A percentile compares a stretch with the other conserved stretches of the same genome.
Conservation (phyloP, 1,140 invertebrate genomes). For the Euschistus heros region DNA sequence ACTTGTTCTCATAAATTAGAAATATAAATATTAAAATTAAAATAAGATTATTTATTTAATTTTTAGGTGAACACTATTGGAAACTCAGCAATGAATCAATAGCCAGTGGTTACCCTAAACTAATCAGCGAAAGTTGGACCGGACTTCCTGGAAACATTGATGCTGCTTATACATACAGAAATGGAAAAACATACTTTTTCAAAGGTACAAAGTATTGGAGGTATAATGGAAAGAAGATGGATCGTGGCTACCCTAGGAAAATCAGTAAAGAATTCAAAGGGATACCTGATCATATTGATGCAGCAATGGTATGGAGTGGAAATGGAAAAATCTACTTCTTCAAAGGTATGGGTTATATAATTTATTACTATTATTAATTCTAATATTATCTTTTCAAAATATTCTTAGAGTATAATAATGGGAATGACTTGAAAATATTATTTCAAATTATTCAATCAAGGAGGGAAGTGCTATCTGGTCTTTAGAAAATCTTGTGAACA, state of each 20-base stretch:
- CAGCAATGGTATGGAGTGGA: conserved; percentile 87
- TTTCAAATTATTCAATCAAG: no score
- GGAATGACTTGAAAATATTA: no score
- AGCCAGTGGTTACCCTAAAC: conserved; percentile 66
- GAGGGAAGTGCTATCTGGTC: no score
- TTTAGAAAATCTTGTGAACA: no score
- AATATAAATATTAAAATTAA: not conserved
- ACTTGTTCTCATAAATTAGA: not conserved
- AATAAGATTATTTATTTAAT: not conserved
- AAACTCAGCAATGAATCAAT: conserved; percentile 69
- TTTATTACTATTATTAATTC: not conserved
- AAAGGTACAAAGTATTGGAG: conserved; percentile 90
- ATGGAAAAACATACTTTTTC: conserved; percentile 87
- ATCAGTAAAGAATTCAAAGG: conserved; percentile 84
- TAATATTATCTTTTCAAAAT: not conserved
- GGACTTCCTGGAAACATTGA: conserved; percentile 78
- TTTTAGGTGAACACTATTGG: conserved; percentile 62
- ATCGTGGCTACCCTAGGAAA: conserved; percentile 79
- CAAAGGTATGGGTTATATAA: conserved; percentile 48
- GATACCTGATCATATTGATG: conserved; percentile 83
- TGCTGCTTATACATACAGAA: conserved; percentile 81
- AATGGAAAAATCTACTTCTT: conserved; percentile 96
- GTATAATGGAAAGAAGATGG: conserved; percentile 69
- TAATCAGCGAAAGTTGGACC: conserved; percentile 66
- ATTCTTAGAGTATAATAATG: no score